phyloP scores from a whole-genome alignment of 2,797 vertebrate genomes.

The Rhincodon typus region DNA sequence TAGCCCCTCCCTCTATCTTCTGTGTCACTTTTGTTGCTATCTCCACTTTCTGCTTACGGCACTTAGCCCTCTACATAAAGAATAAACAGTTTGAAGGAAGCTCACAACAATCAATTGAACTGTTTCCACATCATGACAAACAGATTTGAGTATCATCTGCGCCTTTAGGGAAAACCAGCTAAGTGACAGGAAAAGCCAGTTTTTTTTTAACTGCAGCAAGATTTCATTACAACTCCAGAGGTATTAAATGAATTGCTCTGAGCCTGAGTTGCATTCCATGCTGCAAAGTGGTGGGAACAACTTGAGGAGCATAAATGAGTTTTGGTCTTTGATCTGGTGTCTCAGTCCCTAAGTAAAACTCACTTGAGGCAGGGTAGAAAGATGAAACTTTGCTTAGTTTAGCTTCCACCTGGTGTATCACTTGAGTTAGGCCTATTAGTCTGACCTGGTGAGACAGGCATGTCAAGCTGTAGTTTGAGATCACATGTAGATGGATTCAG shows the following conservation, averaged over 20 bases:
- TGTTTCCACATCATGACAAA: conserved; percentile 33
- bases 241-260: conserved; percentile 36
- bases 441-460: conserved; percentile 35
- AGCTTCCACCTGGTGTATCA: conserved; percentile 32
- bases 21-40: conserved; percentile 14
- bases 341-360: conserved; percentile 30
- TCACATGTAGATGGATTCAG: conserved; percentile 16
- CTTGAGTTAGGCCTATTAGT: conserved; percentile 27
- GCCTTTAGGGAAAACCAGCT: conserved; percentile 33
- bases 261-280: conserved; percentile 30
- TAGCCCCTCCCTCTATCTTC: background rate
- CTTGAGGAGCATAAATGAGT: conserved; percentile 26
- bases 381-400: conserved; percentile 35
- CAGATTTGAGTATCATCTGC: conserved; percentile 36
- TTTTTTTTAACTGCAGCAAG: conserved; percentile 18
- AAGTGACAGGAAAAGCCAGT: conserved; percentile 36
- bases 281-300: conserved; percentile 29
- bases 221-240: conserved; percentile 33
- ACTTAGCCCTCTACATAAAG: conserved; percentile 10
- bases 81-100: conserved; percentile 35
- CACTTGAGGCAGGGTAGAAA: conserved; percentile 28
- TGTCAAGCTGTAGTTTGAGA: conserved; percentile 28
- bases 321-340: conserved; percentile 34
- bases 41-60: background rate
- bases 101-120: conserved; percentile 36